phyloP scores from a whole-genome alignment of 2,113 vertebrate genomes.

The Numida meleagris region DNA sequence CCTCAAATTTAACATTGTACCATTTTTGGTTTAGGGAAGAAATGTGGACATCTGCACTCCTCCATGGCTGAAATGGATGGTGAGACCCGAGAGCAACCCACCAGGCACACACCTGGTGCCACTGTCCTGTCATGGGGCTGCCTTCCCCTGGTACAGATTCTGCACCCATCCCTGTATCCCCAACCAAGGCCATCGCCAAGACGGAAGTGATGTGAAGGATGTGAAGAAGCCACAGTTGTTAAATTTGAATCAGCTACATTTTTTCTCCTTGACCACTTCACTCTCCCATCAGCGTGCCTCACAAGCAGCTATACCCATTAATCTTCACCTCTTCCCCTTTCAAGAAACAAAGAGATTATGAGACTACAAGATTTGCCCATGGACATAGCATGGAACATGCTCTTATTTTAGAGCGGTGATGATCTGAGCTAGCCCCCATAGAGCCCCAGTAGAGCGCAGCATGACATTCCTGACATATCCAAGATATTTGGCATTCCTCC shows the following conservation, averaged over 20 bases:
- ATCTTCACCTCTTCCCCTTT: neutral
- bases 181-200: neutral
- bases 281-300: accelerated
- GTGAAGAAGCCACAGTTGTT: accelerated
- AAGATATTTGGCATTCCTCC: neutral
- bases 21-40: neutral
- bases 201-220: neutral
- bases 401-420: neutral
- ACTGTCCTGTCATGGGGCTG: neutral
- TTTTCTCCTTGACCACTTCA: accelerated
- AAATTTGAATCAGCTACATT: accelerated
- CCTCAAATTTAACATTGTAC: neutral
- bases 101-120: neutral
- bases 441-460: neutral
- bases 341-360: neutral
- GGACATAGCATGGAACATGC: neutral
- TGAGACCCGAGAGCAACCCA: neutral
- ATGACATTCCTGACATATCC: neutral
- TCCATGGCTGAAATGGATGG: neutral
- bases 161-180: neutral
- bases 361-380: neutral
- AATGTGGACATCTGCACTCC: neutral
- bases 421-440: neutral
- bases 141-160: neutral
- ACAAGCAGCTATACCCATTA: neutral